Conservation (phyloP, 2,888 invertebrate species). For the Parnassius smintheus region DNA sequence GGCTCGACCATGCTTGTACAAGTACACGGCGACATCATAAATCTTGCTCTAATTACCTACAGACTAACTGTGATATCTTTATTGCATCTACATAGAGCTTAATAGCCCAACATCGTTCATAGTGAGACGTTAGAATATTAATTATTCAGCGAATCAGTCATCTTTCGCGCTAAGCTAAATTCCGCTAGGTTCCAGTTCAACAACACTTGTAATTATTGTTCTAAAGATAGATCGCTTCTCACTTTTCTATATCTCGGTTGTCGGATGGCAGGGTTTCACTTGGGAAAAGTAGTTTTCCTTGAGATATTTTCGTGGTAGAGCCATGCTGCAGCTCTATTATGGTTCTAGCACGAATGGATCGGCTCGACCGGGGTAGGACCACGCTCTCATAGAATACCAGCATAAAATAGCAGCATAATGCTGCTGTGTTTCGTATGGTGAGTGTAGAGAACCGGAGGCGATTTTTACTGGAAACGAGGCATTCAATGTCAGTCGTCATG, state of each 20-base stretch:
- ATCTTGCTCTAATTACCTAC: conserved; percentile 58
- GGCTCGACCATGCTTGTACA: conserved; percentile 47
- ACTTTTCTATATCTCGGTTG: conserved; percentile 11
- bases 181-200: conserved; percentile 11
- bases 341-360: too few species aligned
- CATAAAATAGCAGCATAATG: too few species aligned
- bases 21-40: conserved; percentile 45
- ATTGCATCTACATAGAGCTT: conserved; percentile 60
- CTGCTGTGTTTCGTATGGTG: too few species aligned
- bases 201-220: conserved; percentile 22
- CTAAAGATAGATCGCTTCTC: conserved; percentile 27
- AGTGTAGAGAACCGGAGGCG: too few species aligned
- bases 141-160: conserved; percentile 36
- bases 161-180: conserved; percentile 22
- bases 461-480: too few species aligned
- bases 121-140: conserved; percentile 39
- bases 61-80: conserved; percentile 62
- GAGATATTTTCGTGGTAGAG: background rate
- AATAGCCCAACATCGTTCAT: conserved; percentile 42
- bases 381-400: too few species aligned
- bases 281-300: conserved; percentile 25
- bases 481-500: too few species aligned
- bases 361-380: too few species aligned
- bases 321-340: too few species aligned
- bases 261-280: conserved; percentile 21